phyloP scores from a whole-genome alignment of 1,140 invertebrate genomes.

The Zaprionus nigranus region DNA sequence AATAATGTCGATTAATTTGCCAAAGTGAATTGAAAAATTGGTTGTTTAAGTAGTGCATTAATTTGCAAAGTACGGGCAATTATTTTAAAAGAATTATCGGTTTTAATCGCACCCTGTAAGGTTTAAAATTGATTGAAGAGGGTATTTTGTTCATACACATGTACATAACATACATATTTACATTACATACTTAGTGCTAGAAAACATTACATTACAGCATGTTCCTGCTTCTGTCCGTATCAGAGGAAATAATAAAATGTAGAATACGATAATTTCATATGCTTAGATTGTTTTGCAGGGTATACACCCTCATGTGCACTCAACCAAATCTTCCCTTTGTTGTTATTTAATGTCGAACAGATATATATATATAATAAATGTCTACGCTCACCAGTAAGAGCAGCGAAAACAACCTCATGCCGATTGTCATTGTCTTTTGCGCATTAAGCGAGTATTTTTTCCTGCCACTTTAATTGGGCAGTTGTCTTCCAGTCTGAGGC shows the following conservation, averaged over 20 bases:
- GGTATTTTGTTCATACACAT: background rate
- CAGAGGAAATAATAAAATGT: no score
- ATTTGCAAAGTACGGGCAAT: background rate
- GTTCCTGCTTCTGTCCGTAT: no score
- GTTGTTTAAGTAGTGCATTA: background rate
- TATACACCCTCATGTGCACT: background rate
- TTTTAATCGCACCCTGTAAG: background rate
- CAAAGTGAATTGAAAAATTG: constrained; percentile 1
- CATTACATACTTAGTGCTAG: no score
- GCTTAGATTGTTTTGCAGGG: background rate
- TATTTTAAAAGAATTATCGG: background rate
- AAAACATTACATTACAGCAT: no score
- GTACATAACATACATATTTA: no score
- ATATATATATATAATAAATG: constrained; percentile 7
- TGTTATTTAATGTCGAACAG: background rate
- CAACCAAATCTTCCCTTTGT: background rate
- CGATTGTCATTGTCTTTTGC: constrained; percentile 21
- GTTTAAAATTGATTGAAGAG: background rate
- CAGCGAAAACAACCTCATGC: background rate
- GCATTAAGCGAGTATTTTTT: constrained; percentile 13
- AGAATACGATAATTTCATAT: background rate
- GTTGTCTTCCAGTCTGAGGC: background rate
- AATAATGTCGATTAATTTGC: background rate
- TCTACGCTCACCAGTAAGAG: constrained; percentile 14
- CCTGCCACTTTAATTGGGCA: constrained; percentile 47